These are phyloP conservation scores for Eidolon dupreanum DNA, from an alignment of 2,797 vertebrate species.

Conservation along the genomic window DNA sequence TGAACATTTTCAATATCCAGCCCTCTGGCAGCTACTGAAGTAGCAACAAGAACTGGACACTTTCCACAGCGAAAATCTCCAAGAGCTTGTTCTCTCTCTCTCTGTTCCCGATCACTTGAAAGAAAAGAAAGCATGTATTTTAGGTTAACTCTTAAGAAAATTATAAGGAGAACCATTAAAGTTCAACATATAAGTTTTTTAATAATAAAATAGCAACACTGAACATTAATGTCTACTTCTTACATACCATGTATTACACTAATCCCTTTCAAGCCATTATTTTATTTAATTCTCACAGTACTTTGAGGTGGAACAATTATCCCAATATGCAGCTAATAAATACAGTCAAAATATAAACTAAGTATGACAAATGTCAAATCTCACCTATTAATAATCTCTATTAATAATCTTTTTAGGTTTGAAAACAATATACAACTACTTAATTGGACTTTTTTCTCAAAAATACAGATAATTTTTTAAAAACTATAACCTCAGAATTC, in stretches of 20 bases:
- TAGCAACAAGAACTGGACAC: constrained; percentile 94
- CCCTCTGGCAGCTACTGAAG: constrained; percentile 95
- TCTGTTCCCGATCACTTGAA: constrained; percentile 93
- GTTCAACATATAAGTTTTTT: background rate
- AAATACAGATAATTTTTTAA: background rate
- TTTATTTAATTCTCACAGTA: background rate
- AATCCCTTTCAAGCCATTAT: background rate
- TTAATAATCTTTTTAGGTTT: background rate
- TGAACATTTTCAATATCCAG: constrained; percentile 96
- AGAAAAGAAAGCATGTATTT: constrained; percentile 44
- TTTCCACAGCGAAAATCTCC: constrained; percentile 92
- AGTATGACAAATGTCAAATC: background rate
- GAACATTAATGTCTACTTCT: background rate
- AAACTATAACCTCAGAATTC: background rate
- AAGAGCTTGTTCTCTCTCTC: constrained; percentile 93
- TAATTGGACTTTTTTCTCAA: constrained; percentile 24
- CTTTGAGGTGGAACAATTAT: background rate
- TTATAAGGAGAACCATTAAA: background rate
- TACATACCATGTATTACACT: background rate
- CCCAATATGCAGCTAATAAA: background rate
- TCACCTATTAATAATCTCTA: background rate
- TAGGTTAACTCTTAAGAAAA: background rate
- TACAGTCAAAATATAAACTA: background rate
- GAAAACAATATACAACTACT: background rate
- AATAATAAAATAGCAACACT: background rate